Evolutionary conservation across 2,888 invertebrate genomes (phyloP).

Genomic region (Chaetoderma sp.): DNA sequence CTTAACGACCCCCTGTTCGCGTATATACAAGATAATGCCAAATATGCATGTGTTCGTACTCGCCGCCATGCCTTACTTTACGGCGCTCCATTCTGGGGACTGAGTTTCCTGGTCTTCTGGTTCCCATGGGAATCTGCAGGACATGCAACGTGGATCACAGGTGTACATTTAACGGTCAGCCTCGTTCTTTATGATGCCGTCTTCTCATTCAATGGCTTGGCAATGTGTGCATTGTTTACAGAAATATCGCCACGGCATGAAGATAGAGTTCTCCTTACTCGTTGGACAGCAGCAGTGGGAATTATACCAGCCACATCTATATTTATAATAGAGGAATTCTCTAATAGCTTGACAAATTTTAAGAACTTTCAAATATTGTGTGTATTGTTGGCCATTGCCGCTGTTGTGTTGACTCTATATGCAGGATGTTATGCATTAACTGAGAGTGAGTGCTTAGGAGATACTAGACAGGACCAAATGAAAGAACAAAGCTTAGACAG

Average conservation of each 20-base stretch:
- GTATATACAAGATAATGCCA: constrained; percentile 63
- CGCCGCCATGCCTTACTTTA: constrained; percentile 68
- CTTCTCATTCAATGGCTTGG: constrained; percentile 68
- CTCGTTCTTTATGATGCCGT: constrained; percentile 70
- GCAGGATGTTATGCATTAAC: constrained; percentile 56
- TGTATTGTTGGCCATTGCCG: constrained; percentile 53
- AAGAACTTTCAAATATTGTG: constrained; percentile 58
- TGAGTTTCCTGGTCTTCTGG: constrained; percentile 69
- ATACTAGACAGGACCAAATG: constrained; percentile 21
- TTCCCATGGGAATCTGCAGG: constrained; percentile 45
- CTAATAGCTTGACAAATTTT: constrained; percentile 61
- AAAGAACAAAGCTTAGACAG: no score
- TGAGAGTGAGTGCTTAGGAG: constrained; percentile 42
- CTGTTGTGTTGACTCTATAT: constrained; percentile 50
- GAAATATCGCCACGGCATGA: constrained; percentile 62
- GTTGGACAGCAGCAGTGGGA: constrained; percentile 48
- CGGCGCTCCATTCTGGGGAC: constrained; percentile 67
- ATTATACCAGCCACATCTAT: constrained; percentile 46
- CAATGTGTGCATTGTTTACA: constrained; percentile 67
- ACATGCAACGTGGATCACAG: constrained; percentile 53
- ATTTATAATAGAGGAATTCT: constrained; percentile 55
- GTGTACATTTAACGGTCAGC: constrained; percentile 68
- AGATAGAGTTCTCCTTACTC: constrained; percentile 63
- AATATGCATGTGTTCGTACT: constrained; percentile 59
- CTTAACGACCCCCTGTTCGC: constrained; percentile 71